Evolutionary conservation across 2,113 vertebrate genomes (phyloP).

Genomic region (Clarias gariepinus): DNA sequence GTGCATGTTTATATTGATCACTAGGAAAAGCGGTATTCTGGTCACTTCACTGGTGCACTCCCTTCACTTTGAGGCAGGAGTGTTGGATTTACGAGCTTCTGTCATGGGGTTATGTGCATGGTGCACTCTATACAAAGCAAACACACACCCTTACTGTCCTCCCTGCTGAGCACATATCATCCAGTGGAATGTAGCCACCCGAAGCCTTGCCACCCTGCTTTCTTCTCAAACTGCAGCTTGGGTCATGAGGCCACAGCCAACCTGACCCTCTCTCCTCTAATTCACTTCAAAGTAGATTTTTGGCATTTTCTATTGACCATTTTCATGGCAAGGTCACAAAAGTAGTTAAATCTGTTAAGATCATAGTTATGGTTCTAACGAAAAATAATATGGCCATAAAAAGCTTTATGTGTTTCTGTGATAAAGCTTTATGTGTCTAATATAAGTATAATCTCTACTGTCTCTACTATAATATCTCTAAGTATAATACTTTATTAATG

Average conservation of each 20-base stretch:
- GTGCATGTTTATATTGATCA: background rate
- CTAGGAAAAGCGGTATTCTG: conserved; percentile 30
- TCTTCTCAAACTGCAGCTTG: conserved; percentile 1
- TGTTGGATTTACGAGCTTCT: conserved; percentile 54
- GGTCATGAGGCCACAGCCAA: background rate
- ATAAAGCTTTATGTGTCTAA: background rate
- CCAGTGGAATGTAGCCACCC: conserved; percentile 30
- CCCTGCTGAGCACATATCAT: conserved; percentile 43
- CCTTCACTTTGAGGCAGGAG: conserved; percentile 45
- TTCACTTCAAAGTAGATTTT: background rate
- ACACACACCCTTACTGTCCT: conserved; percentile 50
- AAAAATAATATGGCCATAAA: background rate
- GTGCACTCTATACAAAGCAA: conserved; percentile 50
- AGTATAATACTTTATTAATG: too few relatives aligned
- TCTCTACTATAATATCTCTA: too few relatives aligned
- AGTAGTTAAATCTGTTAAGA: background rate
- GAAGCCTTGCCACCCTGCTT: conserved; percentile 16
- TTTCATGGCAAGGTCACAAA: background rate
- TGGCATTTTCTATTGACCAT: background rate
- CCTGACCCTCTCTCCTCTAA: background rate
- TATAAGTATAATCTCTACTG: too few relatives aligned
- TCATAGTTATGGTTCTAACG: background rate
- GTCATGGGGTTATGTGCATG: conserved; percentile 53
- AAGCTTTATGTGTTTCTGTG: too few relatives aligned
- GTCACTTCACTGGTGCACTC: conserved; percentile 34